Percentiles rank a stretch among this genome's conserved stretches.
These are phyloP conservation scores for Leptonema lineaticorne DNA, from an alignment of 1,140 invertebrate genomes.

Conservation along the genomic window DNA sequence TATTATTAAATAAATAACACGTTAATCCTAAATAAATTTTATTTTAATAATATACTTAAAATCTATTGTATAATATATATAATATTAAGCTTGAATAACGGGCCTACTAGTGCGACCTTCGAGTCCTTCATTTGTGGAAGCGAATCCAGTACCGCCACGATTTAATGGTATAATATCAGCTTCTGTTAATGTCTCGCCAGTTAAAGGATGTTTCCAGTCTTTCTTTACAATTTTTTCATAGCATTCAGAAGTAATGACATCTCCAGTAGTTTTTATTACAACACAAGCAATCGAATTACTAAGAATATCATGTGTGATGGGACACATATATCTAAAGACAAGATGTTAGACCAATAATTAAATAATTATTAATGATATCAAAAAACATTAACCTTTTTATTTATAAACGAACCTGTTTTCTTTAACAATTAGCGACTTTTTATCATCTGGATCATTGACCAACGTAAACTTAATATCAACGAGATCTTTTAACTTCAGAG, in stretches of 20 bases:
- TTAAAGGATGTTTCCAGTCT: conserved; percentile 96
- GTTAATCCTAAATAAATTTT: too few species aligned
- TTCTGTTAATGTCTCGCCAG: conserved; percentile 82
- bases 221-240: conserved; percentile 95
- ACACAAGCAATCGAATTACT: conserved; percentile 93
- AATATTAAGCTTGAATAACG: conserved; percentile 75
- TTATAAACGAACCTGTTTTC: conserved; percentile 64
- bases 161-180: conserved; percentile 92
- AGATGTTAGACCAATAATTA: too few species aligned
- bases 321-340: conserved; percentile 80
- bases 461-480: conserved; percentile 92
- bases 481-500: conserved; percentile 77
- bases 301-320: conserved; percentile 94
- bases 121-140: conserved; percentile 80
- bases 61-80: not conserved
- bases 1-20: too few species aligned
- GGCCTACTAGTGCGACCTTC: conserved; percentile 84
- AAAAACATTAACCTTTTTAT: too few species aligned
- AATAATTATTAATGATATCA: too few species aligned
- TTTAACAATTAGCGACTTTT: conserved; percentile 77
- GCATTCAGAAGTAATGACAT: conserved; percentile 95
- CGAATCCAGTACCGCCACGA: conserved; percentile 93
- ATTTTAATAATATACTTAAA: too few species aligned
- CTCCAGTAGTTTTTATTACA: conserved; percentile 77
- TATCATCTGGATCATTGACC: conserved; percentile 83